These are phyloP conservation scores for Trichomycterus rosablanca DNA, from an alignment of 2,113 vertebrate species.

Conservation along the genomic window DNA sequence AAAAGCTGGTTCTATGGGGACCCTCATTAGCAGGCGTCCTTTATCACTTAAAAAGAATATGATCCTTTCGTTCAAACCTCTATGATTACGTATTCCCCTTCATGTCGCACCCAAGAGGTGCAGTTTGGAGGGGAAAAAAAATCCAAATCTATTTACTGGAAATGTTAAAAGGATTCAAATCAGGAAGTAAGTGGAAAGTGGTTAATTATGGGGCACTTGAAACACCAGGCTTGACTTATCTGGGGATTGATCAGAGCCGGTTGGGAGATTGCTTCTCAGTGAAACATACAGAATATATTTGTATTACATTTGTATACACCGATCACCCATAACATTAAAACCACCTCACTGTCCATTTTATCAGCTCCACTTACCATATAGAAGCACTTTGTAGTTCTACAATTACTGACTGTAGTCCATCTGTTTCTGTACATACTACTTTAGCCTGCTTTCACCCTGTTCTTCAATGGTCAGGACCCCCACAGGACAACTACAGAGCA, in stretches of 20 bases:
- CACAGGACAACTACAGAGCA: too few species aligned
- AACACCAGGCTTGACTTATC: conserved; percentile 44
- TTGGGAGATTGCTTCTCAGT: conserved; percentile 6
- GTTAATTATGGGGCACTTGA: conserved; percentile 56
- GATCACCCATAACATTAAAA: too few species aligned
- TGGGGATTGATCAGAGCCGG: conserved; percentile 35
- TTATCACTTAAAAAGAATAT: conserved; percentile 53
- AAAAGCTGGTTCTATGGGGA: conserved; percentile 62
- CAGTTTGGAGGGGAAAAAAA: conserved; percentile 40
- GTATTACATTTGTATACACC: too few species aligned
- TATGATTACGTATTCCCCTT: conserved; percentile 62
- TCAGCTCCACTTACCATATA: too few species aligned
- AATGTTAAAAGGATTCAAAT: conserved; percentile 55
- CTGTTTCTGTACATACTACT: too few species aligned
- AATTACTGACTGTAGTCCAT: too few species aligned
- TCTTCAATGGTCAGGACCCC: too few species aligned
- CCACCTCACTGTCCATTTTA: too few species aligned
- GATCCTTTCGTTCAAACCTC: conserved; percentile 53
- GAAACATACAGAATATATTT: too few species aligned
- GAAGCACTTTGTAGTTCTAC: too few species aligned
- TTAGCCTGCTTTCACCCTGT: too few species aligned
- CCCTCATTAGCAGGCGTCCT: conserved; percentile 59
- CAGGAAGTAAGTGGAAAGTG: conserved; percentile 47
- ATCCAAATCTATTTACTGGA: conserved; percentile 58
- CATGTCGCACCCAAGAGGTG: conserved; percentile 61